Evolutionary conservation across 2,888 invertebrate genomes (phyloP).

Genomic region (Dolichopus griseipennis): DNA sequence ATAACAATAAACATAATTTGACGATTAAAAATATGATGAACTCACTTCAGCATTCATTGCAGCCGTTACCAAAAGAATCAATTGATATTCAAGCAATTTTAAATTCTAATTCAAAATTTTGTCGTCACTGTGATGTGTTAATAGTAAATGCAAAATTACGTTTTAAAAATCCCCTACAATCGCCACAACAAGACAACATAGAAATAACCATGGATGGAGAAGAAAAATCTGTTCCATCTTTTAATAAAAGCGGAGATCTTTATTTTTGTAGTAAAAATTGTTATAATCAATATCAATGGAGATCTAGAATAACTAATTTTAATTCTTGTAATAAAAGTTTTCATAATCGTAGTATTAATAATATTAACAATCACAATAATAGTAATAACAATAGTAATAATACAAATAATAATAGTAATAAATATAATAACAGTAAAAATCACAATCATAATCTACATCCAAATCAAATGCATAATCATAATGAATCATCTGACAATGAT

Average conservation of each 20-base stretch:
- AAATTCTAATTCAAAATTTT: constrained; percentile 82
- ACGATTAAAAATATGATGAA: constrained; percentile 18
- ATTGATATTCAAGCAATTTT: constrained; percentile 86
- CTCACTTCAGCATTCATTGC: neutral
- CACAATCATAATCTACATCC: neutral
- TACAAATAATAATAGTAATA: neutral
- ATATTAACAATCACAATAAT: constrained; percentile 2
- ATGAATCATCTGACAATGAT: neutral
- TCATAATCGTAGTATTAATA: neutral
- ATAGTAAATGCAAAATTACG: constrained; percentile 20
- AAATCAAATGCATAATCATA: neutral
- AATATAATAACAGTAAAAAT: too few relatives aligned
- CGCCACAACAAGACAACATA: constrained; percentile 21
- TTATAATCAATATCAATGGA: constrained; percentile 69
- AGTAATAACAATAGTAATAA: neutral
- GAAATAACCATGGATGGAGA: constrained; percentile 18
- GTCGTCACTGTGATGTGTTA: constrained; percentile 73
- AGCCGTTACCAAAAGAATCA: constrained; percentile 47
- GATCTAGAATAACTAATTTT: constrained; percentile 1
- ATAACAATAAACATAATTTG: constrained; percentile 13
- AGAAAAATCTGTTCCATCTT: neutral
- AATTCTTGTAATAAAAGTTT: neutral
- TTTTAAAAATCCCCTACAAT: constrained; percentile 50
- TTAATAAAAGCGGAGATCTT: constrained; percentile 45
- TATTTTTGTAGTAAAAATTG: constrained; percentile 86